Conservation (phyloP, 2,113 vertebrate genomes). For the Indicator maculatus region DNA sequence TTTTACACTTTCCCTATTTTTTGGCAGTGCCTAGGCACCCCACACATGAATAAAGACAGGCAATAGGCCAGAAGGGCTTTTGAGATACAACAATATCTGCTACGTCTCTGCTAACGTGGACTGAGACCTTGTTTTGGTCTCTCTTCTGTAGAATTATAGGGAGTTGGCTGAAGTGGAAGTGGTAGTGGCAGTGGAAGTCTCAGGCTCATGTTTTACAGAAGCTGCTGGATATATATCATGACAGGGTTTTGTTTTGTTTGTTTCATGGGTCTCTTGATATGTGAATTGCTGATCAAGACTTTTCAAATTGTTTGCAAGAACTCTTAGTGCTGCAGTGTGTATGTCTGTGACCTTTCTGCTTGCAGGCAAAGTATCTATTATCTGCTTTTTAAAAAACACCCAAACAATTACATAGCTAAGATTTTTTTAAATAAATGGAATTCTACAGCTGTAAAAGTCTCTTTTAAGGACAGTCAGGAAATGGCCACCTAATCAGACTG, state of each 20-base stretch:
- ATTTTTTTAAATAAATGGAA: not conserved
- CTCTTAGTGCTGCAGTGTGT: not conserved
- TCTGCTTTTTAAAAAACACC: not conserved
- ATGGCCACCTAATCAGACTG: not conserved
- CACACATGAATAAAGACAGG: not conserved
- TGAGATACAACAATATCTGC: rapidly evolving
- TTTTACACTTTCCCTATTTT: not conserved
- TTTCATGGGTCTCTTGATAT: not conserved
- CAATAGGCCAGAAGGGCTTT: not conserved
- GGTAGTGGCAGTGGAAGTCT: not conserved
- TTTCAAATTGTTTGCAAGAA: not conserved
- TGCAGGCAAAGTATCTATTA: not conserved
- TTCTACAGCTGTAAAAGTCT: not conserved
- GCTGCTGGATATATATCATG: not conserved
- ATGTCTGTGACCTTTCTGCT: not conserved
- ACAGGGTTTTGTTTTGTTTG: not conserved
- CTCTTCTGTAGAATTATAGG: not conserved
- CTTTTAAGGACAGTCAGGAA: not conserved
- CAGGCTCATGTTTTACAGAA: not conserved
- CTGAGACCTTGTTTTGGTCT: not conserved
- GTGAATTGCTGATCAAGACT: not conserved
- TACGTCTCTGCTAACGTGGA: rapidly evolving
- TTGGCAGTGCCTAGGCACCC: not conserved
- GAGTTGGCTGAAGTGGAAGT: not conserved
- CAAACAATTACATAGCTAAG: not conserved